Base-by-base conservation (phyloP, 1,140 invertebrate genomes). In the Ips nitidus region DNA sequence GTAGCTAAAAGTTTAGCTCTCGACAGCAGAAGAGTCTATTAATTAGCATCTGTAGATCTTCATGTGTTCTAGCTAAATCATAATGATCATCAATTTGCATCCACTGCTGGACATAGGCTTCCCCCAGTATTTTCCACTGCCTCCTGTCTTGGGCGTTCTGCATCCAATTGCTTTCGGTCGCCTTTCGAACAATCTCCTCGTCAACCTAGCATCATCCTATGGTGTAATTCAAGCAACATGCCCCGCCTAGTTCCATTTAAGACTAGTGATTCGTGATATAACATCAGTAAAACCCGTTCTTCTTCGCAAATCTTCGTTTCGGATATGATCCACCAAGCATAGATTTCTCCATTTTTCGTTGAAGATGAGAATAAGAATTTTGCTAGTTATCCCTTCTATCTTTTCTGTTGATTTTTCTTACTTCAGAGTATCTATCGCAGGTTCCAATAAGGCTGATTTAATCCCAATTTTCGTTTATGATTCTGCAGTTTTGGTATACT, bases 151-250 rank as follows among this genome's bases (percentile, higher is more conserved):
- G 53, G 2, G 53, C 53, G 45, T 47, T 47, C 45, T 47, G 45
- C 45, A 47, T 47, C 45, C 45, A 47, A 47, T 1, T 47, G 45
- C 45, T 47, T n/a, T 47, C 5, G n/a, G 45, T 47, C 45, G 45
- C 45, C 45, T 6, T 47, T 47, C 45, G 45, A 47, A n/a, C 45
- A 47, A 47, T 47, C 45, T 47, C 45, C 45, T 47, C 45, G 45
- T 47, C 45, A 6, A 47, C n/a, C 45, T 47, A 47, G 5, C 5
- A 47, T 47, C 45, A 22, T 22, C 22, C 22, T 22, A 22, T 22
- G 22, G 22, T 47, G 45, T 47, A 1, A 47, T 47, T 47, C 1
- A n/a, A 47, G 45, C 45, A 47, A 47, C 45, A 47, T 47, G 45
- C 45, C n/a, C 45, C 45, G 45, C 22, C 22, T 22, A 22, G 22